Evolutionary conservation across 2,797 vertebrate genomes (phyloP), one percentile per base, ranked within the genome.

Genomic region (Acomys russatus): DNA sequence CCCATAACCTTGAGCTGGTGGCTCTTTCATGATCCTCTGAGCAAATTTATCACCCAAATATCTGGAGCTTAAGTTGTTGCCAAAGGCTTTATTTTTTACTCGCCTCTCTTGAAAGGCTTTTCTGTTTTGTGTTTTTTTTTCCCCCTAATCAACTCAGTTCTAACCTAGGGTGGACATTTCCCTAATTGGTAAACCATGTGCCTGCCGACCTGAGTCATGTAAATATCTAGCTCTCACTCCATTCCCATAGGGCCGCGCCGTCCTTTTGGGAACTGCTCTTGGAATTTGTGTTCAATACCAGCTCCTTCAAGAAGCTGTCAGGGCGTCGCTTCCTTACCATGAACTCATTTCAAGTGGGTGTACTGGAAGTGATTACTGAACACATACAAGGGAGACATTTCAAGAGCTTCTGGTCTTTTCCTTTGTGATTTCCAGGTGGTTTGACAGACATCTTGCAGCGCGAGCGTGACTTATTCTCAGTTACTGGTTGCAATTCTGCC

Each of bases 41-140:
- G 93, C 25, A 83, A 94, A 96, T 96, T 93, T 94, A 96, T 49
- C 93, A 61, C 93, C 70, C 95, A 84, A 10, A 95, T 35, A 91
- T 71, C 90, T 95, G 86, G 93, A 89, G 80, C 71, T 96, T 9
- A 94, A 96, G 59, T 94, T 89, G 78, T 92, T 82, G 49, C 38
- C 89, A 87, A 96, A 86, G 78, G 38, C 95, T 97, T 85, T 66
- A n/a, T 33, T 68, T 95, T 83, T 96, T n/a, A 90, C 12, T 56
- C 83, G 79, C 96, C 91, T 96, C 71, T 94, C 63, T 87, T 95
- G 33, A 71, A 84, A 91, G 8, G 0, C 8, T 7, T 38, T 51
- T 0, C 15, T 28, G 6, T 59, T 87, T 86, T 44, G 44, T 85
- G 25, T 66, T 66, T 25, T 1, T 23, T 82, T 61, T 64, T 0